A percentile compares a stretch with the other conserved stretches of the same genome.
Conservation (phyloP, 2,113 vertebrate species). For the Willisornis vidua region DNA sequence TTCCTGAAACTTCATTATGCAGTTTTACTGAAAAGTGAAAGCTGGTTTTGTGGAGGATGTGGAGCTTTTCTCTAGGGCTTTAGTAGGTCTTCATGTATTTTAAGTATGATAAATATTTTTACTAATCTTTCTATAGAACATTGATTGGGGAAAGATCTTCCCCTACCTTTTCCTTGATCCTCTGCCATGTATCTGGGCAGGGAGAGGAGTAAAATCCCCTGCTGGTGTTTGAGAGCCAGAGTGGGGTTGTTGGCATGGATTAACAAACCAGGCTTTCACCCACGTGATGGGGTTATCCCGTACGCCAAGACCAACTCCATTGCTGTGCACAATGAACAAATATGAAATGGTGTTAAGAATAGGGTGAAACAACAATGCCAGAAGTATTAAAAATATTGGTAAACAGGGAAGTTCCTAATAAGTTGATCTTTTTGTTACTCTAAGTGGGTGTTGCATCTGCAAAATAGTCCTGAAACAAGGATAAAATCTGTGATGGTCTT, state of each 20-base stretch:
- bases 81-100: not conserved
- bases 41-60: not conserved
- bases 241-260: not conserved
- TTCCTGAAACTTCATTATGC: not conserved
- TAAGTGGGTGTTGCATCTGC: not conserved
- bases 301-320: not conserved
- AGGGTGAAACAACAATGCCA: not conserved
- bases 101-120: not conserved
- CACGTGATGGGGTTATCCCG: rapidly evolving
- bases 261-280: not conserved
- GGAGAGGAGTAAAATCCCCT: not conserved
- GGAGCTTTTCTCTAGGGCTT: not conserved
- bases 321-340: not conserved
- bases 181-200: not conserved
- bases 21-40: not conserved
- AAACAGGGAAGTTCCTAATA: not conserved
- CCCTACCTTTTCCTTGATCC: not conserved
- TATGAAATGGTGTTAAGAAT: not conserved
- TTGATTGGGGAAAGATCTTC: not conserved
- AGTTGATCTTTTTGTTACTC: not conserved
- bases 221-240: not conserved
- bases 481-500: not conserved
- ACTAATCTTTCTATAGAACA: not conserved
- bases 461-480: not conserved
- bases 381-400: not conserved